A percentile compares a stretch with the other conserved stretches of the same genome.
Evolutionary conservation across 2,888 invertebrate species (phyloP).

Genomic region (Rutpela maculata): DNA sequence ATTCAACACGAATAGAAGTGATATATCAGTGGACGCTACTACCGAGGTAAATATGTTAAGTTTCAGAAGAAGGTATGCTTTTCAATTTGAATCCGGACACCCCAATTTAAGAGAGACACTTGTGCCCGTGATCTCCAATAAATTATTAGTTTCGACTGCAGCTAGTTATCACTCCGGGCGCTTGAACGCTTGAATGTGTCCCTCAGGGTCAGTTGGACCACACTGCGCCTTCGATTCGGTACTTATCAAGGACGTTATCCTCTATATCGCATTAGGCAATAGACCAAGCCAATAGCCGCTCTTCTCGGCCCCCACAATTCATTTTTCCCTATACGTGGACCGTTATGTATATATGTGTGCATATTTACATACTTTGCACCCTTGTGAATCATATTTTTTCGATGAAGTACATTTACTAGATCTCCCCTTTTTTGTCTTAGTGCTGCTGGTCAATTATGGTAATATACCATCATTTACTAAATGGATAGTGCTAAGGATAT

Average conservation of each 20-base stretch:
- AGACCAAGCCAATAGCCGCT: neutral
- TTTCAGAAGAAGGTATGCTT: slow-evolving; percentile 58
- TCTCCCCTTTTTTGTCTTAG: neutral
- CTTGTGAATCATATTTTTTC: slow-evolving; percentile 17
- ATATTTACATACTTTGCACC: slow-evolving; percentile 65
- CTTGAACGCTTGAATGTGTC: slow-evolving; percentile 60
- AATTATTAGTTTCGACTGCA: slow-evolving; percentile 59
- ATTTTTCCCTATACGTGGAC: slow-evolving; percentile 48
- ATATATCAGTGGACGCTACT: slow-evolving; percentile 75
- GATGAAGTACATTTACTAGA: neutral
- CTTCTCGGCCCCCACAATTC: slow-evolving; percentile 40
- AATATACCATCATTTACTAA: neutral
- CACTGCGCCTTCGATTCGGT: slow-evolving; percentile 60
- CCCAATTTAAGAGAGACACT: slow-evolving; percentile 58
- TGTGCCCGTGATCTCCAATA: slow-evolving; percentile 55
- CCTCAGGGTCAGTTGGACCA: slow-evolving; percentile 60
- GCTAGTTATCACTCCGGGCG: slow-evolving; percentile 61
- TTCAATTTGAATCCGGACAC: slow-evolving; percentile 60
- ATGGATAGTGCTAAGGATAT: neutral
- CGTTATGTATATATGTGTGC: slow-evolving; percentile 65
- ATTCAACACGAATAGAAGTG: slow-evolving; percentile 74
- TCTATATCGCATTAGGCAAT: slow-evolving; percentile 9
- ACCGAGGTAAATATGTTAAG: slow-evolving; percentile 75
- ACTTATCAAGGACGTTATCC: slow-evolving; percentile 49
- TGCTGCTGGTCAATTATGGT: neutral